Evolutionary conservation across 2,797 vertebrate genomes (phyloP), one percentile per base, ranked within the genome.

Genomic region (Ctenosaura bakeri): DNA sequence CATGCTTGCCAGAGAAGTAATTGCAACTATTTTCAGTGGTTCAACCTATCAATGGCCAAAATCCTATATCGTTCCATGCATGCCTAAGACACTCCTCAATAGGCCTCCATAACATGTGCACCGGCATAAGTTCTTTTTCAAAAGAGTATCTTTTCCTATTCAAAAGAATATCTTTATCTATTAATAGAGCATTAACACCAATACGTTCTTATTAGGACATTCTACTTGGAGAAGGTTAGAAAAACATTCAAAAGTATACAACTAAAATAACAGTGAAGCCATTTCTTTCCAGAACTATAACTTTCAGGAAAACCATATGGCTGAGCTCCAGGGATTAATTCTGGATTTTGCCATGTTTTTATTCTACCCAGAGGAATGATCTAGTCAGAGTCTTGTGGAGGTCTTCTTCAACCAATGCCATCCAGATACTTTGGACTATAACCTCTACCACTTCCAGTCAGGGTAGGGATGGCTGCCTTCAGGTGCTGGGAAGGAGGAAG

Each of bases 1-100:
- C 12, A 8, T 4, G 20, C 5, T 69, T 64, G 1, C 29, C 52
- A 76, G n/a, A 85, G 77, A 69, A 32, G 66, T 0, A n/a, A 1
- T 5, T 0, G 0, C 5, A 85, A 18, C 24, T 0, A 0, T 35
- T 93, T 79, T 80, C 22, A 38, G 38, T 81, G 84, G 64, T 35
- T 52, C 3, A 5, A 46, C 59, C 14, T 18, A 59, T 38, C 35
- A 74, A 13, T 6, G 1, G 50, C 29, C 12, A 22, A 85, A 89
- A 78, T 76, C n/a, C 73, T 77, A 24, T 10, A 38, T 16, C n/a
- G 29, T 69, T 50, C 13, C 29, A 89, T 78, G 66, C 14, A 77
- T 89, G 71, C 14, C 14, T 35, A 66, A 50, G 7, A 16, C 42
- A 20, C 59, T 54, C 14, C 78, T 35, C 24, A 22, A 6, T 42